Base-by-base conservation (phyloP, 2,888 invertebrate genomes). In the Strigamia transsilvanica region DNA sequence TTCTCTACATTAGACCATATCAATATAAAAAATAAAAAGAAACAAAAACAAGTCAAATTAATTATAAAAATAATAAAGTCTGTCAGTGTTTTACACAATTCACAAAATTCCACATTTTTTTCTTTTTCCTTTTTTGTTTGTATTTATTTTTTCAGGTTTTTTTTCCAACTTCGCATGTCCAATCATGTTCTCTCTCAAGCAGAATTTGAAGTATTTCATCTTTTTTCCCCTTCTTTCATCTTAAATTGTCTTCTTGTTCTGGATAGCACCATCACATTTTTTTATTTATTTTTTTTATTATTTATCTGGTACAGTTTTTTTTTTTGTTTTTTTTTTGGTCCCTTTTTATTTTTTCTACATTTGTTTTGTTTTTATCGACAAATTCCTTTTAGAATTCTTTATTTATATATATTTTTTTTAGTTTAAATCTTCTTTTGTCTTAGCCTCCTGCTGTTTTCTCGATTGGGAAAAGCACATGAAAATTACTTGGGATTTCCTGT, bases 181-280 rank as follows among this genome's bases (percentile, higher is more conserved):
- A 51, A 51, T 51, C 51, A 51, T 51, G 51, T 51, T 51, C 51
- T 51, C 51, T 51, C 51, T 51, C 51, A 51, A 51, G 51, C 51
- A 51, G 51, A 51, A 51, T 51, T 51, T 51, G 51, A 51, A 51
- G 51, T 51, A 51, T 51, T 51, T 51, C 51, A 51, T 51, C n/a
- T 51, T 51, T 51, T 51, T 51, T 51, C n/a, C n/a, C 51, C n/a
- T 51, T 51, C 27, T 27, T 51, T n/a, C n/a, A n/a, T 51, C 51
- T 51, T 51, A 51, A 51, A 51, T 51, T 51, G 51, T 51, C 15
- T 51, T n/a, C n/a, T 51, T 51, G 51, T 51, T 51, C 51, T 51
- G 51, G 51, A 51, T 51, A 51, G 51, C 51, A n/a, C 51, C 51
- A 51, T 51, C 51, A 51, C n/a, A 51, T 51, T 51, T n/a, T 51